Base-by-base conservation (phyloP, 2,888 invertebrate species). In the Hypomecis punctinalis region DNA sequence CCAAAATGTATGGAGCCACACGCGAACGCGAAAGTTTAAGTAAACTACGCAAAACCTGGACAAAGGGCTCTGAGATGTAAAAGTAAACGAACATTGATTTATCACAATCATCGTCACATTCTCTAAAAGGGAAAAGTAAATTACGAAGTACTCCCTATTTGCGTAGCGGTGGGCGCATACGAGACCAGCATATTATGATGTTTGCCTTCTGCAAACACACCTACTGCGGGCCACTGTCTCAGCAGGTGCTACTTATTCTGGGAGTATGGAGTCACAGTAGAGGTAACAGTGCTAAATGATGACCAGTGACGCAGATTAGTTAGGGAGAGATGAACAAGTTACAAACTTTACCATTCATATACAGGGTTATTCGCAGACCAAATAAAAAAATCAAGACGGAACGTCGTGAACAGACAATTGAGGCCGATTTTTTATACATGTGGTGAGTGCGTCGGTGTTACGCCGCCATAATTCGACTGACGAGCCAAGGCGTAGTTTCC, bases 171-270 rank as follows among this genome's bases (percentile, higher is more conserved):
- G n/a, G 56, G 61, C 6, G 49, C 36, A 35, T 11, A 53, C 58
- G 48, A 53, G 58, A 48, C 58, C 43, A 47, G 58, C 58, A 58
- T 63, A 58, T 56, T 46, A 56, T 49, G 58, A 37, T 59, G 36
- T 61, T 60, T 56, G 59, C 45, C 59, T 53, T 42, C 39, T 35
- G 47, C 37, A 52, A 58, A 48, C 46, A 52, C 45, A 11, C 33
- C 45, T 49, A 60, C 52, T 60, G 59, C 39, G 56, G 1, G 23
- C 45, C 43, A 37, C 39, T 47, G 39, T 47, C 39, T 6, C n/a
- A 8, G 33, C 8, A 11, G 43, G 35, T 42, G 13, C 53, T 54
- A 43, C 35, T 11, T 54, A 54, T 43, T 54, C 53, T 54, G 53
- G 33, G n/a, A 42, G 40, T 37, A 42, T 43, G 35, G 35, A 35